Evolutionary conservation across 1,140 invertebrate genomes (phyloP).

Genomic region (Drosophila melanogaster): DNA sequence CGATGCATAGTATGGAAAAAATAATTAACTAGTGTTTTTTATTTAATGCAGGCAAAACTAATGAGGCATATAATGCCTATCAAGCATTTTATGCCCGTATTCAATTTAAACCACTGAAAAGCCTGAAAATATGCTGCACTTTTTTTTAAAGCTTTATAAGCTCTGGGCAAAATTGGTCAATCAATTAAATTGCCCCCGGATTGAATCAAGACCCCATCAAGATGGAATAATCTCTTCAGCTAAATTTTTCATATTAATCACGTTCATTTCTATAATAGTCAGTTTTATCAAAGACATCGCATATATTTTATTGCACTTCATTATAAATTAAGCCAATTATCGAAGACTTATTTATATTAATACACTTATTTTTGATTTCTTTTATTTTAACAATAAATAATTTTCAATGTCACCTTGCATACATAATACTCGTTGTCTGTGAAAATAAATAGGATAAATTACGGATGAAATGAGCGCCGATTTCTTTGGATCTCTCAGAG

Average conservation of each 20-base stretch:
- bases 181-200: slow-evolving; percentile 1
- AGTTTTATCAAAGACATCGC: background rate
- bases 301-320: background rate
- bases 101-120: slow-evolving; percentile 33
- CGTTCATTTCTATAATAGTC: background rate
- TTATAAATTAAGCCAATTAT: background rate
- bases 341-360: background rate
- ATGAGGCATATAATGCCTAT: slow-evolving; percentile 48
- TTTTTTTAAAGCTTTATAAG: slow-evolving; percentile 5
- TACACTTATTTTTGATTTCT: slow-evolving; percentile 4
- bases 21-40: slow-evolving; percentile 44
- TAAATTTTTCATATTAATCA: background rate
- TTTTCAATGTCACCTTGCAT: slow-evolving; percentile 23
- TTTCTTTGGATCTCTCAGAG: slow-evolving; percentile 41
- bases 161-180: slow-evolving; percentile 6
- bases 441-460: slow-evolving; percentile 42
- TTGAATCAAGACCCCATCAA: slow-evolving; percentile 5
- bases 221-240: slow-evolving; percentile 3
- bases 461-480: slow-evolving; percentile 12
- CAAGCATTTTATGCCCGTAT: slow-evolving; percentile 22
- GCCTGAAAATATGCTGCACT: slow-evolving; percentile 35
- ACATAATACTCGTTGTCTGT: slow-evolving; percentile 30
- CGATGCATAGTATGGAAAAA: slow-evolving; percentile 23
- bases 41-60: slow-evolving; percentile 37
- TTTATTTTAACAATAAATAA: slow-evolving; percentile 43